Percentiles rank a stretch among this genome's conserved stretches.
Conservation (phyloP, 2,888 invertebrate species). For the Lochmaea capreae region DNA sequence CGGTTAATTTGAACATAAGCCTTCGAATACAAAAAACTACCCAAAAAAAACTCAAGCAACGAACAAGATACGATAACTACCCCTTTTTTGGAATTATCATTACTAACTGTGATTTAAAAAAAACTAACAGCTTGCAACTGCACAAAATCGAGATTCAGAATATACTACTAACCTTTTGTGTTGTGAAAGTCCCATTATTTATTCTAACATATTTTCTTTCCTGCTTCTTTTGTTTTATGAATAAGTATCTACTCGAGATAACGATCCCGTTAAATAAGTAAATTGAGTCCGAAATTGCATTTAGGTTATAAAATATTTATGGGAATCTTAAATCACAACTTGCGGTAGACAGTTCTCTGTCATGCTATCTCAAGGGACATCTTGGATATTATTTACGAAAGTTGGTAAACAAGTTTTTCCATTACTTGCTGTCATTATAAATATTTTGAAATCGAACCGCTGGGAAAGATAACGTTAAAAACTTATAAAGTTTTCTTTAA, state of each 20-base stretch:
- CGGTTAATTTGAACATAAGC: too few species aligned
- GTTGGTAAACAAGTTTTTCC: conserved; percentile 50
- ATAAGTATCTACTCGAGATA: neutral
- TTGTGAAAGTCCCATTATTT: neutral
- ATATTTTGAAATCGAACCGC: conserved; percentile 56
- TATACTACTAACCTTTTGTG: neutral
- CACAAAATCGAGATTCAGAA: neutral
- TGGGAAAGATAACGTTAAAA: conserved; percentile 55
- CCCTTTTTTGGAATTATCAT: too few species aligned
- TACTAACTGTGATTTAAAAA: too few species aligned
- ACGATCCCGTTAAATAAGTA: neutral
- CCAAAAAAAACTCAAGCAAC: too few species aligned
- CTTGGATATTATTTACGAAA: conserved; percentile 49
- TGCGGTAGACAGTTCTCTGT: conserved; percentile 24
- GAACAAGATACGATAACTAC: too few species aligned
- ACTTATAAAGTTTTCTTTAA: conserved; percentile 52
- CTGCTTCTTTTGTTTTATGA: neutral
- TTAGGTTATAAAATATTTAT: conserved; percentile 13
- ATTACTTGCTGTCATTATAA: conserved; percentile 54
- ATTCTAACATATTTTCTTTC: neutral
- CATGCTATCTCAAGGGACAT: conserved; percentile 33
- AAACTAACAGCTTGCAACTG: too few species aligned
- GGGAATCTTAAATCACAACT: conserved; percentile 17
- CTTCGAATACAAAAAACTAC: too few species aligned
- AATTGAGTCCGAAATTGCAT: neutral